Base-by-base conservation (phyloP, 2,888 invertebrate genomes). In the Ganaspis brasiliensis region DNA sequence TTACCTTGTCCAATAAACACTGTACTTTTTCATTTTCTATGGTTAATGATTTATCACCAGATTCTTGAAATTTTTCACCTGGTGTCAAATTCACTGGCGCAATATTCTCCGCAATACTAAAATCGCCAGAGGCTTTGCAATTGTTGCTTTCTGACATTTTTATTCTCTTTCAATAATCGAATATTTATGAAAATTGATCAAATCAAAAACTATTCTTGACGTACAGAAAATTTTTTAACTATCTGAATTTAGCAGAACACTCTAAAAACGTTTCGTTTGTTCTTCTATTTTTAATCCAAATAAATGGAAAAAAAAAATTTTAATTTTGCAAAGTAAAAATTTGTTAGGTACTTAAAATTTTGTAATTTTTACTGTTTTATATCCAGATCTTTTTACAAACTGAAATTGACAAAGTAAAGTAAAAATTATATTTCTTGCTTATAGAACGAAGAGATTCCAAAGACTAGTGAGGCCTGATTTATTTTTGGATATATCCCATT, bases 401-500 rank as follows among this genome's bases (percentile, higher is more conserved):
- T 12, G 3, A 67, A 40, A 21, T 40, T 24, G 3, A 24, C 9
- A 26, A 49, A 67, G 9, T 40, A 24, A 24, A 45, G 45, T 0
- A 9, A 45, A 67, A 45, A 49, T n/a, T 59, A 45, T 24, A 0
- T 49, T 67, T 26, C 19, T 21, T 26, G 16, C 67, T 49, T 45
- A 67, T 45, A 67, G 45, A 67, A 26, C n/a, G 67, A 45, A 40
- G n/a, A 67, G 24, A 49, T 67, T 16, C 45, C 45, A 12, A 63
- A 67, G 67, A 67, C 45, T 40, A 67, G 67, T 67, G 82, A 82
- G 81, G 79, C 75, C 67, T 26, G 79, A 83, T 85, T 84, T 90
- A 90, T 90, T 89, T 90, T 89, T 89, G 87, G 89, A 86, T 74
- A 31, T 6, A 80, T 80, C 85, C 82, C 82, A 52, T 80, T 78